phyloP scores from a whole-genome alignment of 2,113 vertebrate genomes.

The pig (Sus scrofa) region DNA sequence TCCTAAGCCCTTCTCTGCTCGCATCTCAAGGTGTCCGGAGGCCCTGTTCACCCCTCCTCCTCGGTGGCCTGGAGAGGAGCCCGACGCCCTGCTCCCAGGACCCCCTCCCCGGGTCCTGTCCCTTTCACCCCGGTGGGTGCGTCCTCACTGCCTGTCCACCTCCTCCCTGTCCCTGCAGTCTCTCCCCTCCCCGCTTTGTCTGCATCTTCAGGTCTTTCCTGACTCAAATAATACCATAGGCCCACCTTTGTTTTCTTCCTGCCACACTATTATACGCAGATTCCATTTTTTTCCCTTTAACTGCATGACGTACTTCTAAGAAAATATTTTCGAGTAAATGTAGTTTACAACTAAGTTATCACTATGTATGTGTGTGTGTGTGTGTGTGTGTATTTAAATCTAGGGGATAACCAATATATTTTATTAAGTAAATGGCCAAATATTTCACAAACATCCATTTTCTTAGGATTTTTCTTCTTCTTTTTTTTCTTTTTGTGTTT shows the following conservation, averaged over 20 bases:
- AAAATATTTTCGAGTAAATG: neutral
- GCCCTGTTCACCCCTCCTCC: neutral
- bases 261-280: neutral
- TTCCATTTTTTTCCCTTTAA: neutral
- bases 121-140: fast-evolving
- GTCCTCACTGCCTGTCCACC: fast-evolving
- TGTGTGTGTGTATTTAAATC: neutral
- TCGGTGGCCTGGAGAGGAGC: neutral
- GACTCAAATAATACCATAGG: neutral
- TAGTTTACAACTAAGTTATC: neutral
- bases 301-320: neutral
- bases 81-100: neutral
- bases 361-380: too few species aligned
- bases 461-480: neutral
- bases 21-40: neutral
- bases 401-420: neutral
- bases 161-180: neutral
- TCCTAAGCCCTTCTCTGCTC: neutral
- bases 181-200: neutral
- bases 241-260: neutral
- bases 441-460: neutral
- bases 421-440: neutral
- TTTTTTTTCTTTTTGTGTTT: too few species aligned
- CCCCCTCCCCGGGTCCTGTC: neutral
- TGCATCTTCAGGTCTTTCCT: neutral